Evolutionary conservation across 2,888 invertebrate genomes (phyloP).

Genomic region (Fabriciana adippe): DNA sequence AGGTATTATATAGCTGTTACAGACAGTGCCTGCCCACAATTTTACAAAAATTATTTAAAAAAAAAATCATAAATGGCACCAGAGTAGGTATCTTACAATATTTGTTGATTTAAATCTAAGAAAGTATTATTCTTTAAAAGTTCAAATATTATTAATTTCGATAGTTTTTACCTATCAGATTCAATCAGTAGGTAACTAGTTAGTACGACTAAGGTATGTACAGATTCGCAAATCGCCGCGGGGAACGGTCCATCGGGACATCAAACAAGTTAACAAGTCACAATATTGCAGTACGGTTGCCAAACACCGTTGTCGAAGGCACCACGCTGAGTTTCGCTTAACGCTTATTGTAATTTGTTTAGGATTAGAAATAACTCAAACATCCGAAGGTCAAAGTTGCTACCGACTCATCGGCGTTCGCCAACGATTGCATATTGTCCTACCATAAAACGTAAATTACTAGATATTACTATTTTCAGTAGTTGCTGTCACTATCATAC

Average conservation of each 20-base stretch:
- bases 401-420: constrained; percentile 4
- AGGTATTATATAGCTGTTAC: too few relatives aligned
- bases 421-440: not conserved
- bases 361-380: constrained; percentile 31
- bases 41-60: too few relatives aligned
- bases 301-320: constrained; percentile 33
- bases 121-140: too few relatives aligned
- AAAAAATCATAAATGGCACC: too few relatives aligned
- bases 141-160: too few relatives aligned
- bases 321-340: constrained; percentile 34
- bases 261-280: constrained; percentile 31
- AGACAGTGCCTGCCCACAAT: too few relatives aligned
- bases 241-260: constrained; percentile 28
- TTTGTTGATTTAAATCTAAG: too few relatives aligned
- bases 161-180: constrained; percentile 16
- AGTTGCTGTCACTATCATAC: too few relatives aligned
- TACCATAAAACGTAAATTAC: not conserved
- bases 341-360: constrained; percentile 33
- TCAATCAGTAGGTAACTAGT: constrained; percentile 18
- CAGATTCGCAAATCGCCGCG: constrained; percentile 29
- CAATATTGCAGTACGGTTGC: constrained; percentile 30
- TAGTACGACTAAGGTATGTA: constrained; percentile 7
- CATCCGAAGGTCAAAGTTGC: constrained; percentile 30
- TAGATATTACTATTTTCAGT: too few relatives aligned
- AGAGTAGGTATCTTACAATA: too few relatives aligned